Evolutionary conservation across 2,888 invertebrate genomes (phyloP).

Genomic region (Lutraria lutraria): DNA sequence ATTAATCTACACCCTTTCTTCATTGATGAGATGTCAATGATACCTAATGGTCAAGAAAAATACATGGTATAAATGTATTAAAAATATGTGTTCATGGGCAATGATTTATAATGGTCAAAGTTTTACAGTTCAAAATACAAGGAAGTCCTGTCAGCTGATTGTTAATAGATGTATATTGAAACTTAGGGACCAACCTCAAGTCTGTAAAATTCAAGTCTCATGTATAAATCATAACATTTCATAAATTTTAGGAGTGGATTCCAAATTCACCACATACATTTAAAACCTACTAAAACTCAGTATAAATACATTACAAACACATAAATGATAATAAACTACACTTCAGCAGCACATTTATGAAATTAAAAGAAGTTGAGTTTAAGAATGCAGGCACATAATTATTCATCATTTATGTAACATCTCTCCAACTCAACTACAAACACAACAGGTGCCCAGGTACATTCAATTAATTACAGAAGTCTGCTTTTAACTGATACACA

Average conservation of each 20-base stretch:
- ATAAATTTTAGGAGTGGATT: neutral
- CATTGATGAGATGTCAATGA: neutral
- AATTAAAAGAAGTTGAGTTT: neutral
- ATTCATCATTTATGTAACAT: neutral
- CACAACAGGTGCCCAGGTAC: neutral
- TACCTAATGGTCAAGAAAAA: neutral
- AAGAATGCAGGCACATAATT: neutral
- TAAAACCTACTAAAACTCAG: neutral
- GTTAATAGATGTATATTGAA: neutral
- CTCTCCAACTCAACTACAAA: neutral
- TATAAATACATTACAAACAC: neutral
- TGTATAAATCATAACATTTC: neutral
- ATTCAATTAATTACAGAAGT: neutral
- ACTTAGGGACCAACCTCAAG: neutral
- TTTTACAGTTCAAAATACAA: too few relatives aligned
- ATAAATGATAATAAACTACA: conserved; percentile 4
- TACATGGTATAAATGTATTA: neutral
- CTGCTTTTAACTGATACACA: neutral
- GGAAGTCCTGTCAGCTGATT: neutral
- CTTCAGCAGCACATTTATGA: neutral
- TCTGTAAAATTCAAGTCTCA: too few relatives aligned
- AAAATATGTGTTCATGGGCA: too few relatives aligned
- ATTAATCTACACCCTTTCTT: neutral
- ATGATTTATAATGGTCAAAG: too few relatives aligned
- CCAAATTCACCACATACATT: neutral